phyloP scores from a whole-genome alignment of 2,888 invertebrate species.

The Noctua fimbriata region DNA sequence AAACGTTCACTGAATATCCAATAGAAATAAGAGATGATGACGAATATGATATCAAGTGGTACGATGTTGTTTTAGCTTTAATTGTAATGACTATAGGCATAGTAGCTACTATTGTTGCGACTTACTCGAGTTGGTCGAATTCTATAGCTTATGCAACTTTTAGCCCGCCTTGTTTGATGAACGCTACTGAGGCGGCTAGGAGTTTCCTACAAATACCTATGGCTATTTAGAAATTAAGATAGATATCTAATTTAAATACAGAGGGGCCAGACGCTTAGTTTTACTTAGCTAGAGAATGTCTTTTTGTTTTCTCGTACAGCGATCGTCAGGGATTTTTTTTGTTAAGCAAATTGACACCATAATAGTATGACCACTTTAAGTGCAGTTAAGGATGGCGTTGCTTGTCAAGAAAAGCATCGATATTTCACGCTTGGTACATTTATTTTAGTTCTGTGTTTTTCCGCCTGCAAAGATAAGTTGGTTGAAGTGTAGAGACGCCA shows the following conservation, averaged over 20 bases:
- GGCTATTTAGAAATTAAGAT: constrained; percentile 25
- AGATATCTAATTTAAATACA: background rate
- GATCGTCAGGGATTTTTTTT: no score
- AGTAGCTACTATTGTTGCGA: constrained; percentile 92
- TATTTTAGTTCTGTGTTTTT: no score
- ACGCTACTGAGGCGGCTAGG: constrained; percentile 88
- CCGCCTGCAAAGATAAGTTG: no score
- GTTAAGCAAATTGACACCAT: background rate
- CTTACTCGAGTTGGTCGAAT: constrained; percentile 93
- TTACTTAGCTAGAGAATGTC: background rate
- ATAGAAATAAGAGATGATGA: constrained; percentile 64
- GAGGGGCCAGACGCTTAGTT: background rate
- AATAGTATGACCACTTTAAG: no score
- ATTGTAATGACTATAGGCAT: constrained; percentile 91
- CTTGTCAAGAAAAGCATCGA: no score
- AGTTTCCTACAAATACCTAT: constrained; percentile 73
- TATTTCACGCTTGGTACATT: no score
- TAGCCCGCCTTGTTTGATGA: constrained; percentile 93
- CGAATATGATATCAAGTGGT: constrained; percentile 80
- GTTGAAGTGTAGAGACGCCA: no score
- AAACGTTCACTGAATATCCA: constrained; percentile 76
- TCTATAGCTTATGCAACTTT: constrained; percentile 92
- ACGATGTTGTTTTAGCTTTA: constrained; percentile 89
- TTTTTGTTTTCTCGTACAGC: background rate
- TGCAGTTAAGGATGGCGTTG: no score